Conservation (phyloP, 2,113 vertebrate species). For the Dryoscopus gambensis region DNA sequence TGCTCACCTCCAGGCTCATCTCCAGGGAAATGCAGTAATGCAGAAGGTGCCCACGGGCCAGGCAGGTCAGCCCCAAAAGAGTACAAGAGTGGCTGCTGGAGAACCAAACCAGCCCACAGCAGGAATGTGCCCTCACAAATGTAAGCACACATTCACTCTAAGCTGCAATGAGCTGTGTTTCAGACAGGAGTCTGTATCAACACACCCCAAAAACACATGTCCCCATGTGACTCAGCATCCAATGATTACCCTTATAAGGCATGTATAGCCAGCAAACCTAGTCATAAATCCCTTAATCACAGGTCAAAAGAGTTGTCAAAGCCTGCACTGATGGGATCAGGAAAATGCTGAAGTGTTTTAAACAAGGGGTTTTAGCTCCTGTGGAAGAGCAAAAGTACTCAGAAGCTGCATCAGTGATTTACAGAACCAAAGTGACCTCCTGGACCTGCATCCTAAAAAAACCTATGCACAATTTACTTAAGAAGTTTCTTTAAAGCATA, state of each 20-base stretch:
- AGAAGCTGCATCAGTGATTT: not conserved
- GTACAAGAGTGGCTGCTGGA: not conserved
- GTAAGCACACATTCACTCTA: not conserved
- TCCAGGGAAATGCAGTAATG: not conserved
- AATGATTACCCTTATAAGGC: not conserved
- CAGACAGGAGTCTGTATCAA: not conserved
- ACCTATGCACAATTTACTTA: not conserved
- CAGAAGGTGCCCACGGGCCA: not conserved
- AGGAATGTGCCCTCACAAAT: not conserved
- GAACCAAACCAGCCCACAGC: not conserved
- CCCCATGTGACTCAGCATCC: not conserved
- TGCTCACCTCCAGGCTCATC: not conserved
- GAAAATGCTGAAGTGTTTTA: not conserved
- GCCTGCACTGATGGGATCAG: not conserved
- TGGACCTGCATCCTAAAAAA: not conserved
- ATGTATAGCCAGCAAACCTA: not conserved
- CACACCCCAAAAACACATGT: not conserved
- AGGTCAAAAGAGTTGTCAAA: not conserved
- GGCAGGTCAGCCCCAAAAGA: not conserved
- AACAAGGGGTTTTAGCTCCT: not conserved
- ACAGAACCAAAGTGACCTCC: not conserved
- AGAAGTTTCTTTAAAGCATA: not conserved
- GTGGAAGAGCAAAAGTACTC: not conserved
- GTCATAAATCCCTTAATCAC: conserved; percentile 10
- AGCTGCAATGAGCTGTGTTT: not conserved